Conservation (phyloP, 2,888 invertebrate genomes). For the Drosophila infuscata region DNA sequence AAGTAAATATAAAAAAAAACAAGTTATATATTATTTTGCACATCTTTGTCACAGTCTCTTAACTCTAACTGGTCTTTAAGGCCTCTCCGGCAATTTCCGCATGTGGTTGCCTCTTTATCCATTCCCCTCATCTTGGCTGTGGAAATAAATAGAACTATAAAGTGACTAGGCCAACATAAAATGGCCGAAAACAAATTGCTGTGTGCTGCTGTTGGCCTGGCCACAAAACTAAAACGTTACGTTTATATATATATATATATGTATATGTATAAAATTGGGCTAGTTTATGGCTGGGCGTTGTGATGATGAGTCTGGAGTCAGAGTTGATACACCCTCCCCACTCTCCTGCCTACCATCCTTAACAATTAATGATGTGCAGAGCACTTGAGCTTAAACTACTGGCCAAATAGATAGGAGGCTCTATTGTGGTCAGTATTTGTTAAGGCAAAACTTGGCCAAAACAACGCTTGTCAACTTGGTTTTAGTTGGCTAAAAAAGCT, state of each 20-base stretch:
- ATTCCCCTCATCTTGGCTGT: conserved; percentile 19
- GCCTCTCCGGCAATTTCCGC: conserved; percentile 10
- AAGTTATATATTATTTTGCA: not conserved
- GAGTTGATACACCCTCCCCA: not conserved
- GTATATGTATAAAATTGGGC: conserved; percentile 24
- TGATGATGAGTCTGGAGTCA: conserved; percentile 20
- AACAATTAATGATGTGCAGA: conserved; percentile 43
- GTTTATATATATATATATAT: conserved; percentile 15
- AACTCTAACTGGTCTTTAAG: conserved; percentile 33
- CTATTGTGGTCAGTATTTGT: conserved; percentile 48
- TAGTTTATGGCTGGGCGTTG: conserved; percentile 41
- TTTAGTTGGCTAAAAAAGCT: conserved; percentile 63
- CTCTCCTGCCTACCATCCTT: too few relatives aligned
- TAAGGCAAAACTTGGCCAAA: not conserved
- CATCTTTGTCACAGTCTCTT: conserved; percentile 29
- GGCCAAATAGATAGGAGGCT: conserved; percentile 7
- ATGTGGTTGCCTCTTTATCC: conserved; percentile 24
- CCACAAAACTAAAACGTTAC: conserved; percentile 55
- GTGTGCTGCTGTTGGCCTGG: conserved; percentile 8
- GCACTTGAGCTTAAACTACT: conserved; percentile 28
- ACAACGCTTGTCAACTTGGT: conserved; percentile 45
- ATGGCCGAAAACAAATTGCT: conserved; percentile 46
- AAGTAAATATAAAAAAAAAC: not conserved
- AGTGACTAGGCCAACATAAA: conserved; percentile 51
- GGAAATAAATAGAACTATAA: conserved; percentile 59